These are phyloP conservation scores for Diarsia rubi DNA, from an alignment of 2,888 invertebrate species.

Conservation along the genomic window DNA sequence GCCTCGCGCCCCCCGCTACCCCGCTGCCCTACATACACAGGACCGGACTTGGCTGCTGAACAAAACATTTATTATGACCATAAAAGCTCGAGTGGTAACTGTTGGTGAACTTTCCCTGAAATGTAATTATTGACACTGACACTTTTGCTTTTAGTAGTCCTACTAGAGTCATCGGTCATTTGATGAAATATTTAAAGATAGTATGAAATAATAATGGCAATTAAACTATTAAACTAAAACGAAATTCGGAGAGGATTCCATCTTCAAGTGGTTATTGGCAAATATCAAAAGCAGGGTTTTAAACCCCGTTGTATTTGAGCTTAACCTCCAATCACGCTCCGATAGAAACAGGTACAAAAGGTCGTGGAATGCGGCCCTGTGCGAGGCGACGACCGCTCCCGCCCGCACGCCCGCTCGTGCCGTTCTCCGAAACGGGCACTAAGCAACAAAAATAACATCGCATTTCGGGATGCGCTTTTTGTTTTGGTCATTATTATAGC, in stretches of 20 bases:
- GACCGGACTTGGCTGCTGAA: slow-evolving; percentile 69
- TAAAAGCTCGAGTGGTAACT: background rate
- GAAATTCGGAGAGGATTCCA: background rate
- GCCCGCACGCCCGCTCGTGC: slow-evolving; percentile 82
- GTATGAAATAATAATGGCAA: background rate
- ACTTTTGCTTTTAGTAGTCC: background rate
- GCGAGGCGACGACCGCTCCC: slow-evolving; percentile 89
- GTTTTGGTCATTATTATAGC: slow-evolving; percentile 83
- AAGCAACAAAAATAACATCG: slow-evolving; percentile 88
- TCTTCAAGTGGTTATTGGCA: background rate
- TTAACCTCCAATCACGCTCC: slow-evolving; percentile 4
- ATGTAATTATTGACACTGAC: background rate
- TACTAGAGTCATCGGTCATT: background rate
- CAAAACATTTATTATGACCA: slow-evolving; percentile 7
- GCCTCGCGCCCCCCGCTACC: slow-evolving; percentile 72
- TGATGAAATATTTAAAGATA: background rate
- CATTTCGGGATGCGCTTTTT: slow-evolving; percentile 89
- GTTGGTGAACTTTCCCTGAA: background rate
- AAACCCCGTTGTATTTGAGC: slow-evolving; percentile 9
- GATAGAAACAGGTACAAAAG: slow-evolving; percentile 37
- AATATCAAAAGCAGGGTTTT: background rate
- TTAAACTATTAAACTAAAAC: background rate
- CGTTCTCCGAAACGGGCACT: slow-evolving; percentile 88
- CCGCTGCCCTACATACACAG: slow-evolving; percentile 81
- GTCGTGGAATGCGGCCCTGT: slow-evolving; percentile 80